Conservation (phyloP, 2,888 invertebrate species). For the Theretra japonica region DNA sequence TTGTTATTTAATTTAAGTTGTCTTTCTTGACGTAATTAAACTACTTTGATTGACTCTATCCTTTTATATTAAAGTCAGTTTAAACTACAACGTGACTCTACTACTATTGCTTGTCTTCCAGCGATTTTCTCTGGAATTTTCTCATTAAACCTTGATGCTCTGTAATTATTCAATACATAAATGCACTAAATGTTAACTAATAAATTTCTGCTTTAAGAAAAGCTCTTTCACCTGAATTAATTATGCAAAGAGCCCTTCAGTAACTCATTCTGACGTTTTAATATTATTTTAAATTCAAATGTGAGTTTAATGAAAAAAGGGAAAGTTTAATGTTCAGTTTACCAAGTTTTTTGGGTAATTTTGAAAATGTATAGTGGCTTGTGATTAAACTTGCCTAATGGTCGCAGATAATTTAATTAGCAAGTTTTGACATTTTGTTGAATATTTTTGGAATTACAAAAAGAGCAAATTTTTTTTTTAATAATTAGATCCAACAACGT, state of each 20-base stretch:
- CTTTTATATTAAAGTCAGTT: too few relatives aligned
- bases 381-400: neutral
- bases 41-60: too few relatives aligned
- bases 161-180: neutral
- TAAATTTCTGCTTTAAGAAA: neutral
- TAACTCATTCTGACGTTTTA: neutral
- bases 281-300: constrained; percentile 1
- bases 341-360: neutral
- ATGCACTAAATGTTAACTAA: neutral
- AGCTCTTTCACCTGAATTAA: constrained; percentile 10
- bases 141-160: neutral
- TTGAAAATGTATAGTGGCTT: neutral
- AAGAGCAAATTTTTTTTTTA: too few relatives aligned
- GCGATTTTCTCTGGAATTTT: too few relatives aligned
- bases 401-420: neutral
- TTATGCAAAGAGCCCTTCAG: neutral
- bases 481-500: too few relatives aligned
- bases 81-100: too few relatives aligned
- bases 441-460: too few relatives aligned
- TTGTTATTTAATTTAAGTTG: too few relatives aligned
- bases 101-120: too few relatives aligned
- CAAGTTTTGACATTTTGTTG: neutral
- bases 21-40: too few relatives aligned
- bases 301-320: neutral
- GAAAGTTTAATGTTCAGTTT: neutral